Percentiles rank a stretch among this genome's conserved stretches.
phyloP scores from a whole-genome alignment of 37 sponge, comb jelly and placozoan genomes.

The Aphrocallistes beatrix region DNA sequence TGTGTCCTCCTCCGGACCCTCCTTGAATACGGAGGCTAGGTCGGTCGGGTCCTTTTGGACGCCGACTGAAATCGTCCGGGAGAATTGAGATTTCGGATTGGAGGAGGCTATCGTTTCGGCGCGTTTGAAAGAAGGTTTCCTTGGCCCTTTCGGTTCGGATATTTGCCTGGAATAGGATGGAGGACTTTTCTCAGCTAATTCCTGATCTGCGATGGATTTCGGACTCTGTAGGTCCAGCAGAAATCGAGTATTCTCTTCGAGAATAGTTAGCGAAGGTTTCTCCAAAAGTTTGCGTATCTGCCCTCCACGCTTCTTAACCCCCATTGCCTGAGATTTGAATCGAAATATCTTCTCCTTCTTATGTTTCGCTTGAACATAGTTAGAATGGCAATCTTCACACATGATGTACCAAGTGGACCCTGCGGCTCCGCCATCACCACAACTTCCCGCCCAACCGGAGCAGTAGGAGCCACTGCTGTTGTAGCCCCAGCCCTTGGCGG shows the following conservation, averaged over 20 bases:
- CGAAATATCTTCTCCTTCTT: constrained; percentile 30
- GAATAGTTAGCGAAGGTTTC: neutral
- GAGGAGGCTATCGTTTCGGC: neutral
- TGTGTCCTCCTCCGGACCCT: neutral
- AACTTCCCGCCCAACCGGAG: constrained; percentile 94
- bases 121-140: neutral
- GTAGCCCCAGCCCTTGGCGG: constrained; percentile 94
- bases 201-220: neutral
- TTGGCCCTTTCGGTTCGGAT: neutral
- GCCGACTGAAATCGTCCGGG: neutral
- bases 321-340: constrained; percentile 6
- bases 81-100: neutral
- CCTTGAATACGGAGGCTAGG: neutral
- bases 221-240: constrained; percentile 51
- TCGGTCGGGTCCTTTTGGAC: neutral
- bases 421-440: constrained; percentile 91
- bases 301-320: neutral
- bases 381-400: constrained; percentile 77
- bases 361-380: constrained; percentile 61
- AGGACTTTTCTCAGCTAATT: neutral
- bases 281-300: neutral
- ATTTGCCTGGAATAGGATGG: neutral
- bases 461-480: constrained; percentile 86
- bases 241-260: constrained; percentile 58
- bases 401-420: constrained; percentile 96